Evolutionary conservation across 30 jellyfish, hydroid and myxozoan species (phyloP).

Genomic region (Pseudorhiza aurosa): DNA sequence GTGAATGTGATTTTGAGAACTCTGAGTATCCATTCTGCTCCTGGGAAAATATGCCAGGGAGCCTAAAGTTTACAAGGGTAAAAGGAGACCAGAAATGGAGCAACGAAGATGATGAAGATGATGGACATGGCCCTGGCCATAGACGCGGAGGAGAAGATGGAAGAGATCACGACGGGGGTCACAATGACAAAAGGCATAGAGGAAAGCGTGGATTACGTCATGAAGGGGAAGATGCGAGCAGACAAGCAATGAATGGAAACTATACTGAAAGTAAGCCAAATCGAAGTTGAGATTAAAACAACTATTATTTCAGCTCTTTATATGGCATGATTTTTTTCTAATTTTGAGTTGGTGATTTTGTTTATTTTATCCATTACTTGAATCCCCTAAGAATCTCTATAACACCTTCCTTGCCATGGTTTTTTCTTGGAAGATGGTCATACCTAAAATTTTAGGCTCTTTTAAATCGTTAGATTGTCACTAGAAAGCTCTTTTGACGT

Average conservation of each 20-base stretch:
- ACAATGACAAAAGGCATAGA: not conserved
- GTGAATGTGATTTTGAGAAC: conserved; percentile 12
- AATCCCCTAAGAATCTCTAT: no score
- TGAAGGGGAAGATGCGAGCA: not conserved
- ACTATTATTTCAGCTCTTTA: no score
- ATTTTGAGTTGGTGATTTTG: no score
- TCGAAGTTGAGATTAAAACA: no score
- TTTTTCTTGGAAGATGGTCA: no score
- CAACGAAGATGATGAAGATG: not conserved
- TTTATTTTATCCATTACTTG: no score
- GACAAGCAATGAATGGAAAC: not conserved
- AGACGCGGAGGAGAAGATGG: not conserved
- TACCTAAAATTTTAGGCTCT: no score
- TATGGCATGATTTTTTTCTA: no score
- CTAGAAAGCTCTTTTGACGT: no score
- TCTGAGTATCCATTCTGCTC: conserved; percentile 9
- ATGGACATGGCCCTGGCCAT: not conserved
- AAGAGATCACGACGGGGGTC: not conserved
- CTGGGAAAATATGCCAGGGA: conserved; percentile 18
- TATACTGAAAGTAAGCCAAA: not conserved
- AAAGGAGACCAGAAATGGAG: not conserved
- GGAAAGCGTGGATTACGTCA: not conserved
- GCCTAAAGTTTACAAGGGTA: conserved; percentile 11
- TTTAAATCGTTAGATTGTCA: no score
- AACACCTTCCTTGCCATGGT: no score